These are phyloP conservation scores for Scolopax bukidnonensis DNA, from an alignment of 2,797 vertebrate species.

Conservation along the genomic window DNA sequence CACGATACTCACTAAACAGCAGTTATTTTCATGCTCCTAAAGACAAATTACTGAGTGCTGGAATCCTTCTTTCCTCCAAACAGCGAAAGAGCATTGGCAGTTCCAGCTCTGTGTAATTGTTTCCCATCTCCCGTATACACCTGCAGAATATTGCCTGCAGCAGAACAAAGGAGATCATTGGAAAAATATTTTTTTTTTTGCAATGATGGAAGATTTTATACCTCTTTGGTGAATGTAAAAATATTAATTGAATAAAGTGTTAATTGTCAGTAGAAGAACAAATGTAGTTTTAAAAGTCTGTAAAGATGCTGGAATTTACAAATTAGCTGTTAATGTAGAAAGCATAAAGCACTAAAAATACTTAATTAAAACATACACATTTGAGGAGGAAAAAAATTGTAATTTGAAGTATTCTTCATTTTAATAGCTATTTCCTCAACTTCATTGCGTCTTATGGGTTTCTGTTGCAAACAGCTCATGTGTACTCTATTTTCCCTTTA, in stretches of 20 bases:
- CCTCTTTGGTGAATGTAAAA: background rate
- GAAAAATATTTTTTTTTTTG: background rate
- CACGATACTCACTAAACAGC: background rate
- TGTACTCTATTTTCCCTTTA: background rate
- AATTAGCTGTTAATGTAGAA: background rate
- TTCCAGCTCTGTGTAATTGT: background rate
- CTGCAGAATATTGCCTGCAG: background rate
- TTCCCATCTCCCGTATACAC: background rate
- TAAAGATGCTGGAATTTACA: background rate
- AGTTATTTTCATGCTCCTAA: background rate
- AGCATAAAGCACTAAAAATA: background rate
- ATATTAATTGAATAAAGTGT: background rate
- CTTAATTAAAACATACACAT: background rate
- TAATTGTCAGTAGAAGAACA: conserved; percentile 2
- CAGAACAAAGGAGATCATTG: background rate
- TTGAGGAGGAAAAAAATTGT: background rate
- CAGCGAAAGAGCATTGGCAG: background rate
- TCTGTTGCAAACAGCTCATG: background rate
- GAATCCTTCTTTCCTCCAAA: background rate
- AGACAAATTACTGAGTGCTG: background rate
- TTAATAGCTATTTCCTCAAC: background rate
- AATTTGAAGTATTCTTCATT: background rate
- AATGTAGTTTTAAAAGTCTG: background rate
- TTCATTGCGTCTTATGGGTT: background rate
- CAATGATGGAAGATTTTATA: background rate